These are phyloP conservation scores for Spisula solida DNA, from an alignment of 2,888 invertebrate species.

Conservation along the genomic window DNA sequence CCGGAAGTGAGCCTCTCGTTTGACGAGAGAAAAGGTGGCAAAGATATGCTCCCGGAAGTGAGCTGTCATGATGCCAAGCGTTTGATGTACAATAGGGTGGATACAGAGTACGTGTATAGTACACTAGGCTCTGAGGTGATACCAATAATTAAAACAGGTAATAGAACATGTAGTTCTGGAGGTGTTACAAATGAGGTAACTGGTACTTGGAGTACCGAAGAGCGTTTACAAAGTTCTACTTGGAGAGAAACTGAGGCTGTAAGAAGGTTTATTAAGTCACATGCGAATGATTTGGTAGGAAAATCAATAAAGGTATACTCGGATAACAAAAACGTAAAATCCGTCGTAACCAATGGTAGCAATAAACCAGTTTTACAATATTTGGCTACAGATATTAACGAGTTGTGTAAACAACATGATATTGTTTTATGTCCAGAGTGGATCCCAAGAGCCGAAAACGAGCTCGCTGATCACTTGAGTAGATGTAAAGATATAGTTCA, in stretches of 20 bases:
- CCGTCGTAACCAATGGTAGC: slow-evolving; percentile 37
- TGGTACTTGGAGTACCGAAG: too few species aligned
- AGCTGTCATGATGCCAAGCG: not conserved
- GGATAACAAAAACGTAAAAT: slow-evolving; percentile 38
- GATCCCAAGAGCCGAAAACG: slow-evolving; percentile 40
- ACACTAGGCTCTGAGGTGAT: too few species aligned
- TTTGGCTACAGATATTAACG: not conserved
- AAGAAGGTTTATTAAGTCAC: not conserved
- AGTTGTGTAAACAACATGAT: slow-evolving; percentile 14
- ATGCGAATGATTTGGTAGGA: not conserved
- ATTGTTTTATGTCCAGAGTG: slow-evolving; percentile 18
- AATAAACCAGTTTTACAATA: slow-evolving; percentile 24
- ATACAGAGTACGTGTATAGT: too few species aligned
- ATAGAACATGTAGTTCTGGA: too few species aligned
- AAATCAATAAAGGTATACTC: not conserved
- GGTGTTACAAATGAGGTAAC: too few species aligned
- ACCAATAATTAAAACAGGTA: too few species aligned
- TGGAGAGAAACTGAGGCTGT: slow-evolving; percentile 1
- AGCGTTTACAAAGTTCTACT: not conserved
- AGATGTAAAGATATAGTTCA: too few species aligned
- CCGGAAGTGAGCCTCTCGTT: too few species aligned
- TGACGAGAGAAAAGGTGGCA: not conserved
- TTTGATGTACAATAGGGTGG: not conserved
- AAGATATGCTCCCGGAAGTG: not conserved
- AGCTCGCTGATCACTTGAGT: slow-evolving; percentile 26